phyloP scores from a whole-genome alignment of 2,888 invertebrate genomes.

The Furcula furcula region DNA sequence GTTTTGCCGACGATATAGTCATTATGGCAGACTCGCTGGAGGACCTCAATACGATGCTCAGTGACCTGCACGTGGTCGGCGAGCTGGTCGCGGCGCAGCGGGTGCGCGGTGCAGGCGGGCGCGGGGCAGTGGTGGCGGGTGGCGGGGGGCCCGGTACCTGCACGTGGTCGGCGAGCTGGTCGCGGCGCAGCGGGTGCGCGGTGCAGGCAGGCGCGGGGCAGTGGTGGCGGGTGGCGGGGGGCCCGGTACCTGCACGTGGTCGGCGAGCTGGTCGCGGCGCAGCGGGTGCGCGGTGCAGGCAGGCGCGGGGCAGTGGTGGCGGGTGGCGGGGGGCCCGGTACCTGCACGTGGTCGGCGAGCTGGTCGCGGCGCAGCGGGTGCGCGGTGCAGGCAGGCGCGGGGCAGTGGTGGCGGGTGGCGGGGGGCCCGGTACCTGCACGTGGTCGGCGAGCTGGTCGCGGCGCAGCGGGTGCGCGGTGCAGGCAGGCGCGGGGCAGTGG shows the following conservation, averaged over 20 bases:
- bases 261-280: constrained; percentile 24
- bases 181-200: constrained; percentile 51
- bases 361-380: constrained; percentile 44
- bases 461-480: constrained; percentile 50
- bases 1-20: too few relatives aligned
- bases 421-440: constrained; percentile 38
- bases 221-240: not conserved
- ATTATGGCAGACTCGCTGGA: too few relatives aligned
- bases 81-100: constrained; percentile 16
- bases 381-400: constrained; percentile 47
- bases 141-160: too few relatives aligned
- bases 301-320: constrained; percentile 50
- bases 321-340: too few relatives aligned
- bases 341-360: constrained; percentile 28
- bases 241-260: constrained; percentile 30
- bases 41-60: too few relatives aligned
- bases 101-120: constrained; percentile 35
- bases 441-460: constrained; percentile 27
- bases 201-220: constrained; percentile 37
- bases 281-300: constrained; percentile 33
- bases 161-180: constrained; percentile 21
- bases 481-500: constrained; percentile 54
- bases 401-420: constrained; percentile 60
- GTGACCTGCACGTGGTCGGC: constrained; percentile 2
- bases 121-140: constrained; percentile 52